A percentile compares a stretch with the other conserved stretches of the same genome.
These are phyloP conservation scores for Papilio gigon DNA, from an alignment of 2,888 invertebrate genomes.

Conservation along the genomic window DNA sequence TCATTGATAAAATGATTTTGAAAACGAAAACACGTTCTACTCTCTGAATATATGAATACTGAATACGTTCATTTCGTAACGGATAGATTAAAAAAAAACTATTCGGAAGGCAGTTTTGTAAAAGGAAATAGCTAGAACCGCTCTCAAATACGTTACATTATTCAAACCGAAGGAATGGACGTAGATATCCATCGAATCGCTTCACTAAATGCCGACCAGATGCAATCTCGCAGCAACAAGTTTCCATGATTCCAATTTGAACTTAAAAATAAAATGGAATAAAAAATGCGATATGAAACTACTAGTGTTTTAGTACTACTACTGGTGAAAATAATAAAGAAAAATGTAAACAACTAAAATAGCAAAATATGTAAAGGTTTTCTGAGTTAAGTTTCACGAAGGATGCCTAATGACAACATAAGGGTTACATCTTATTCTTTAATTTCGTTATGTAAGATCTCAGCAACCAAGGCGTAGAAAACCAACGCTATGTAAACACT, in stretches of 20 bases:
- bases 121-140: conserved; percentile 22
- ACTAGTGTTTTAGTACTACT: too few species aligned
- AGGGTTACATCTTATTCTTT: too few species aligned
- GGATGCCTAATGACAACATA: too few species aligned
- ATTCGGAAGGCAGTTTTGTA: conserved; percentile 8
- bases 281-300: background rate
- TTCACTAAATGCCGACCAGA: conserved; percentile 36
- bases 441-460: too few species aligned
- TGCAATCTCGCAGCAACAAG: conserved; percentile 40
- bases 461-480: too few species aligned
- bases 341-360: too few species aligned
- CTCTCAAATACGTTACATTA: conserved; percentile 38
- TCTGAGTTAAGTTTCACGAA: too few species aligned
- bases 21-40: background rate
- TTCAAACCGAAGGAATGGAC: conserved; percentile 43
- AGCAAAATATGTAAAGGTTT: too few species aligned
- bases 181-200: conserved; percentile 41
- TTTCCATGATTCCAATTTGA: conserved; percentile 18
- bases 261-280: conserved; percentile 7
- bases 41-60: too few species aligned
- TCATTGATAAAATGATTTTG: background rate
- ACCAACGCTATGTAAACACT: too few species aligned
- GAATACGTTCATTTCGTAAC: background rate
- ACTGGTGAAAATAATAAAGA: too few species aligned
- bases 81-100: conserved; percentile 6